Percentiles rank a stretch among this genome's conserved stretches.
phyloP scores from a whole-genome alignment of 2,888 invertebrate species.

The Oxytorus armatus region DNA sequence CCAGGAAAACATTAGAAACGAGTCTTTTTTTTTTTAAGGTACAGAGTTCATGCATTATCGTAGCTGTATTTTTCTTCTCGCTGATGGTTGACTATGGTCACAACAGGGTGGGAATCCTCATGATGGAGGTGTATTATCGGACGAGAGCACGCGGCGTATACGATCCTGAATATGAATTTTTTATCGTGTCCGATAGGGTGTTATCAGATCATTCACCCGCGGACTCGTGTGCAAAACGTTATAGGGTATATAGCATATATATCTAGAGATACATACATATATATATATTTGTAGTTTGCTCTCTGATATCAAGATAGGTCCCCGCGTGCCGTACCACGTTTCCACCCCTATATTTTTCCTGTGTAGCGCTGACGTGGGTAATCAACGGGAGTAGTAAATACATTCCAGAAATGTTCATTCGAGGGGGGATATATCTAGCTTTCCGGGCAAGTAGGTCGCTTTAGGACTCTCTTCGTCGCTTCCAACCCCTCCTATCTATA shows the following conservation, averaged over 20 bases:
- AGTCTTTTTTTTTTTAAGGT: conserved; percentile 23
- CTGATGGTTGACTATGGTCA: conserved; percentile 48
- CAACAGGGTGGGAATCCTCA: conserved; percentile 15
- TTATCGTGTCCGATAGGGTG: conserved; percentile 60
- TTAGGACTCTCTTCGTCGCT: conserved; percentile 3
- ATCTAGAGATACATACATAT: neutral
- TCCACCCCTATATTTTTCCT: conserved; percentile 36
- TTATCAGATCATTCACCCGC: conserved; percentile 63
- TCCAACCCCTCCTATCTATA: neutral
- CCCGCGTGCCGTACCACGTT: neutral
- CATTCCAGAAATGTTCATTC: conserved; percentile 51
- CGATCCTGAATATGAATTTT: conserved; percentile 65
- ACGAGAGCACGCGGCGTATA: conserved; percentile 28
- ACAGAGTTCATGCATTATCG: conserved; percentile 31
- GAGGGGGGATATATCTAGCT: conserved; percentile 40
- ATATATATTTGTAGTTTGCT: conserved; percentile 3
- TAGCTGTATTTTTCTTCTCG: conserved; percentile 38
- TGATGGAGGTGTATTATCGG: conserved; percentile 24
- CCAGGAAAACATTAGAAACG: conserved; percentile 54
- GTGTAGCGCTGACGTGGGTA: conserved; percentile 71
- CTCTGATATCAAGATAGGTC: conserved; percentile 57
- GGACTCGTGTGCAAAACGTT: conserved; percentile 47
- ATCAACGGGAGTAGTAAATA: conserved; percentile 71
- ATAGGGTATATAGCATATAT: conserved; percentile 1
- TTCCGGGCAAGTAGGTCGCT: conserved; percentile 43